A percentile compares a stretch with the other conserved stretches of the same genome.
Evolutionary conservation across 1,140 invertebrate genomes (phyloP).

Genomic region (Ctenoplectra terminalis): DNA sequence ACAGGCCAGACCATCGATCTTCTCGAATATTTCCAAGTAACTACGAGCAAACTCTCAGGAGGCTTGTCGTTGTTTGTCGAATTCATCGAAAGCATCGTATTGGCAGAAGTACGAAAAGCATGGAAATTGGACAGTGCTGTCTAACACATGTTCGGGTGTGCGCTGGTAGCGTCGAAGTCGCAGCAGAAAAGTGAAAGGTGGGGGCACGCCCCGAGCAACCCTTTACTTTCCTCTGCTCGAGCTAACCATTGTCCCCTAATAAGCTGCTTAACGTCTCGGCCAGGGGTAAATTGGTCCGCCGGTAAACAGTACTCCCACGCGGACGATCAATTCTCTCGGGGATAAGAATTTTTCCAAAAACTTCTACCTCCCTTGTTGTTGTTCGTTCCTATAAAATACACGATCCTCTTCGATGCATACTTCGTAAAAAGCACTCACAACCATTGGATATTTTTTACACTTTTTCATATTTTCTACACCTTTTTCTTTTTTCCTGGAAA

Average conservation of each 20-base stretch:
- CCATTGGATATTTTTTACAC: too few species aligned
- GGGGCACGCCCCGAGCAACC: constrained; percentile 59
- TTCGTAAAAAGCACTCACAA: too few species aligned
- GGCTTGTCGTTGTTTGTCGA: constrained; percentile 64
- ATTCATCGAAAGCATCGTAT: constrained; percentile 53
- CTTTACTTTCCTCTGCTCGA: constrained; percentile 54
- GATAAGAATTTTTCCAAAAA: constrained; percentile 9
- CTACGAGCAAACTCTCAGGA: constrained; percentile 24
- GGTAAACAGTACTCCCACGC: constrained; percentile 75
- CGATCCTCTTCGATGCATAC: not conserved
- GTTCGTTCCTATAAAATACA: not conserved
- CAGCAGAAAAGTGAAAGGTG: constrained; percentile 55
- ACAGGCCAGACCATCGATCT: constrained; percentile 58
- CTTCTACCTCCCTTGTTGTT: not conserved
- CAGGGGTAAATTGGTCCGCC: constrained; percentile 71
- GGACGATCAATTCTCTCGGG: constrained; percentile 25
- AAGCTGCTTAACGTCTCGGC: constrained; percentile 75
- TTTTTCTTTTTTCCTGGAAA: not conserved
- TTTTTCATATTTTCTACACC: not conserved
- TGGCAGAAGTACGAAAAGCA: constrained; percentile 6
- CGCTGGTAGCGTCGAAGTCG: constrained; percentile 24
- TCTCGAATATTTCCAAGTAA: constrained; percentile 21
- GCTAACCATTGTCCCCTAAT: constrained; percentile 72
- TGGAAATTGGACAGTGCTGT: constrained; percentile 44
- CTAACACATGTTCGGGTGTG: constrained; percentile 62